Base-by-base conservation (phyloP, 2,797 vertebrate species). In the Rhodeus uyekii region DNA sequence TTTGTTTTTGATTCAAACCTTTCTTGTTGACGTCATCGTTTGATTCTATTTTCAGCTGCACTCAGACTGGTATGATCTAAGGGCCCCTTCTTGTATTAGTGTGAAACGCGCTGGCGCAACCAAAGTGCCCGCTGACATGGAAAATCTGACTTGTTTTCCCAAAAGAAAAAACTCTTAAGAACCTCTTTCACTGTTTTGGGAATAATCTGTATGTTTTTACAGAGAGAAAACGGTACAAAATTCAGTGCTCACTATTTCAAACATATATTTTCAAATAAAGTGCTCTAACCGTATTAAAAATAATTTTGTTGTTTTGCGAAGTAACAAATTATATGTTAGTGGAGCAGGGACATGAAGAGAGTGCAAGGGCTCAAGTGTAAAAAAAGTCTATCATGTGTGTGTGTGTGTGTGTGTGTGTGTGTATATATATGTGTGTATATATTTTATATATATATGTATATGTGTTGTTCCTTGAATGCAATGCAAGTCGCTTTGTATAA, bases 71-170 rank as follows among this genome's bases (percentile, higher is more conserved):
- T 74, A 53, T 71, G 83, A 83, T 88, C 84, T 77, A 63, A 38
- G 76, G 77, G 44, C 88, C 88, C 36, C 60, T 76, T 42, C 73
- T 69, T 38, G 88, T 89, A 91, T 91, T 90, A 91, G 87, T 81
- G 88, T 89, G 63, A 76, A 86, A 87, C 78, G 73, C 78, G 80
- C 86, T 91, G 88, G 84, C 87, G 87, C 90, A 90, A 55, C 36
- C 76, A 87, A 78, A 83, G 80, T 13, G 48, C 77, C 80, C 65
- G 68, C 44, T 84, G 86, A 90, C 87, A 93, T 91, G 94, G 92
- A 94, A 93, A 94, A 89, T 92, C 88, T 95, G 93, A 95, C 90
- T 94, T 94, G 92, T 93, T 91, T 71, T 69, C 84, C 76, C 18
- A 80, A 87, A 79, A 89, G 78, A 88, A 91, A 91, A 92, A 91